These are phyloP conservation scores for Papilio demoleus DNA, from an alignment of 2,888 invertebrate species.

Conservation along the genomic window DNA sequence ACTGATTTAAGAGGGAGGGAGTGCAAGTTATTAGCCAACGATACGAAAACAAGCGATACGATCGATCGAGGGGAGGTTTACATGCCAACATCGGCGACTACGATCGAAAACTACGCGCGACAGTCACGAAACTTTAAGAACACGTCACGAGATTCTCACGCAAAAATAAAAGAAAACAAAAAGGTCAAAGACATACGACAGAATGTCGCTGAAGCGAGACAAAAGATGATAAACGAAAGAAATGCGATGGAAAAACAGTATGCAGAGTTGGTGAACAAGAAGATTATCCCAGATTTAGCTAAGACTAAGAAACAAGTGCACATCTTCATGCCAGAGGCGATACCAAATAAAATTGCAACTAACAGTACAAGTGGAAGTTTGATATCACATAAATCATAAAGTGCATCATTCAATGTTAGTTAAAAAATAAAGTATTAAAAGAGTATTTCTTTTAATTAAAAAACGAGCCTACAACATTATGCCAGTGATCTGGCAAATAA, in stretches of 20 bases:
- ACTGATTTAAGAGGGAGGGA: slow-evolving; percentile 65
- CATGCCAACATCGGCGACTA: slow-evolving; percentile 75
- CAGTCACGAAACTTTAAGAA: slow-evolving; percentile 77
- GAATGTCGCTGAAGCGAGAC: slow-evolving; percentile 68
- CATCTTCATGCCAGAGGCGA: slow-evolving; percentile 88
- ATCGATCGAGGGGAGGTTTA: slow-evolving; percentile 77
- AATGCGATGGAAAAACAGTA: slow-evolving; percentile 74
- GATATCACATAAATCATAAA: slow-evolving; percentile 56
- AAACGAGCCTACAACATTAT: background rate
- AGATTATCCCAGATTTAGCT: slow-evolving; percentile 69
- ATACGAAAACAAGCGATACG: slow-evolving; percentile 63
- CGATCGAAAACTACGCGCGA: slow-evolving; percentile 80
- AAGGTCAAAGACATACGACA: slow-evolving; percentile 63
- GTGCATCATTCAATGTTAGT: background rate
- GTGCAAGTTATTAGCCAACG: slow-evolving; percentile 56
- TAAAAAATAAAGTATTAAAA: background rate
- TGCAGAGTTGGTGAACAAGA: slow-evolving; percentile 72
- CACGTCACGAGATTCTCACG: slow-evolving; percentile 65
- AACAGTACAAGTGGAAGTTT: slow-evolving; percentile 68
- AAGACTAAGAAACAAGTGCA: slow-evolving; percentile 86
- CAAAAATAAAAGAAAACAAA: slow-evolving; percentile 63
- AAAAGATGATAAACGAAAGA: slow-evolving; percentile 69
- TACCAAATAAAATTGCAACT: slow-evolving; percentile 79
- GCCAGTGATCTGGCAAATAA: background rate
- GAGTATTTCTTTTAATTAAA: background rate